Base-by-base conservation (phyloP, 2,797 vertebrate species). In the Crypturellus tataupa region DNA sequence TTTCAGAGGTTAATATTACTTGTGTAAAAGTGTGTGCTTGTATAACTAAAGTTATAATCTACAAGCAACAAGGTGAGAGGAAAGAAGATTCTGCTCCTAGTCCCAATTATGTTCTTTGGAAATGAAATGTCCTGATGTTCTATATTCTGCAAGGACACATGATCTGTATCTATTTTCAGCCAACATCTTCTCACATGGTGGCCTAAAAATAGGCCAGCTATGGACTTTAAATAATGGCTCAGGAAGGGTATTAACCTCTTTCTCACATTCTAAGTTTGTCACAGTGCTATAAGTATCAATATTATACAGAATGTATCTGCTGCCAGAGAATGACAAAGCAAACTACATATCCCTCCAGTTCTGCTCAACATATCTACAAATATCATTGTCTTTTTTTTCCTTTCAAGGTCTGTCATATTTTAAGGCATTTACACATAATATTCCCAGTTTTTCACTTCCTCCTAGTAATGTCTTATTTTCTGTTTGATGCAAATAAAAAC, bases 91-190 rank as follows among this genome's bases (percentile, higher is more conserved):
- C 91, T 93, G 60, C 80, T 94, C 90, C 59, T 60, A 97, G 94
- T 63, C 80, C 62, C 62, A 97, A 76, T 96, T 97, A 97, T 79
- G 93, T 90, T 96, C 97, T 94, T 96, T 97, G 94, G 93, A 97
- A 97, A 97, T 97, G 92, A 97, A 97, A 97, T 96, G 96, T 96
- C 97, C 96, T 94, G 91, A 96, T 80, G 94, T 96, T 97, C 97
- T 96, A 95, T 96, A 97, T 97, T 98, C 95, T 97, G 87, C 95
- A 82, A 95, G 92, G 97, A 97, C 97, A 97, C 96, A 97, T 97
- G 97, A 97, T 97, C 95, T 94, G 96, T 93, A 95, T 95, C 98
- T 98, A 98, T 98, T 98, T 98, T 97, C 94, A 96, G 97, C 2
- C 12, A 96, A 95, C 39, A 80, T 97, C 96, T 97, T 93, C 87